A percentile compares a stretch with the other conserved stretches of the same genome.
Evolutionary conservation across 2,888 invertebrate species (phyloP).

Genomic region (Himalopsyche anomala): DNA sequence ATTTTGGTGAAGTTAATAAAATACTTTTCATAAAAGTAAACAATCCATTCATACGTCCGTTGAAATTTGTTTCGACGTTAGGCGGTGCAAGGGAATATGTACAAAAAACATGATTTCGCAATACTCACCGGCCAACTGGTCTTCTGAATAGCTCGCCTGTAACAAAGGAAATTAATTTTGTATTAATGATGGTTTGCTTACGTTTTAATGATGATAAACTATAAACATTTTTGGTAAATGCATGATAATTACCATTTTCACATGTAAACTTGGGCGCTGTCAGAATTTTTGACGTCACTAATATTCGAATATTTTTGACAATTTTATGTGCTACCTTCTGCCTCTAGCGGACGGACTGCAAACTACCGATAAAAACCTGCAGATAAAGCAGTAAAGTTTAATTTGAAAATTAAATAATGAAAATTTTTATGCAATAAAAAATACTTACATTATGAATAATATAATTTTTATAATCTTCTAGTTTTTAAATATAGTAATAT

Average conservation of each 20-base stretch:
- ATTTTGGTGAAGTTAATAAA: neutral
- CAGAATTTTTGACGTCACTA: slow-evolving; percentile 65
- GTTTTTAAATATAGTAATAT: too few species aligned
- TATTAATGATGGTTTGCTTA: slow-evolving; percentile 41
- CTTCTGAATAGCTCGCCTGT: slow-evolving; percentile 92
- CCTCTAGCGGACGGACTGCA: slow-evolving; percentile 44
- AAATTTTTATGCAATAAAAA: too few species aligned
- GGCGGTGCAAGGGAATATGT: slow-evolving; percentile 44
- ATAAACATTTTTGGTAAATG: slow-evolving; percentile 37
- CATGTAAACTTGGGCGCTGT: slow-evolving; percentile 63
- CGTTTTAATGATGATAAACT: slow-evolving; percentile 38
- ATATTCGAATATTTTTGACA: slow-evolving; percentile 55
- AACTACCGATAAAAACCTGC: neutral
- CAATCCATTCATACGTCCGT: slow-evolving; percentile 61
- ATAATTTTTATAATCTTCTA: too few species aligned
- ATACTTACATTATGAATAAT: too few species aligned
- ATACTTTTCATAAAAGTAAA: slow-evolving; percentile 58
- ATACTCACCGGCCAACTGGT: slow-evolving; percentile 93
- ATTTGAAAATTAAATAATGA: neutral
- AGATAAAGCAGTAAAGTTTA: neutral
- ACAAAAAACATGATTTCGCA: slow-evolving; percentile 62
- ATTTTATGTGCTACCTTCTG: slow-evolving; percentile 43
- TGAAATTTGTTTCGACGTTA: slow-evolving; percentile 58
- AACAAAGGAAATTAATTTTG: slow-evolving; percentile 67
- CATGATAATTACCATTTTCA: slow-evolving; percentile 59